Conservation (phyloP, 2,797 vertebrate genomes). For the Hoplostethus mediterraneus region DNA sequence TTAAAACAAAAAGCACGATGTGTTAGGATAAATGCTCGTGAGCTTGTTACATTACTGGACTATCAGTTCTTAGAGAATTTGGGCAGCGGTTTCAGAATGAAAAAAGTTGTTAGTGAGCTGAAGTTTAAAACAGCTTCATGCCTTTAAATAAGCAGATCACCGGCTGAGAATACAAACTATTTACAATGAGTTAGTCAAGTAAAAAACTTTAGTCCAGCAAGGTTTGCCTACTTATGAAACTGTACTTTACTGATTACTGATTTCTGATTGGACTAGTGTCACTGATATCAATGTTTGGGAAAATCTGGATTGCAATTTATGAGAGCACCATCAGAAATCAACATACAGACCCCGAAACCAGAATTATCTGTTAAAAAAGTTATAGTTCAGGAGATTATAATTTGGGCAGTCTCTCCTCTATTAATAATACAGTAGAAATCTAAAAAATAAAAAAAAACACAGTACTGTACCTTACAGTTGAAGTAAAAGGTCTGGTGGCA, state of each 20-base stretch:
- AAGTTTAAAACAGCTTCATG: background rate
- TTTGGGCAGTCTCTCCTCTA: background rate
- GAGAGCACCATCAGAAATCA: background rate
- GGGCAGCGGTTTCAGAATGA: background rate
- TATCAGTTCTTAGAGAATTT: no score
- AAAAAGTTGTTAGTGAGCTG: background rate
- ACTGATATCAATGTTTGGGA: background rate
- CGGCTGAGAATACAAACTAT: background rate
- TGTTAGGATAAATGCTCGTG: no score
- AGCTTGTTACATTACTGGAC: no score
- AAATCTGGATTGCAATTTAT: background rate
- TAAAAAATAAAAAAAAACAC: constrained; percentile 6
- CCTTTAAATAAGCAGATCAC: no score
- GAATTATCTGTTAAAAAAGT: background rate
- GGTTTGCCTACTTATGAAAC: background rate
- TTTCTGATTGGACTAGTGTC: background rate
- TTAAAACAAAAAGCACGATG: background rate
- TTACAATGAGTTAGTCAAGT: background rate
- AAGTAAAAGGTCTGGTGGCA: constrained; percentile 30
- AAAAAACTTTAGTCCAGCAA: background rate
- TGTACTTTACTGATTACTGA: background rate
- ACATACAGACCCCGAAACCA: background rate
- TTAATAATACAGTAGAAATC: background rate
- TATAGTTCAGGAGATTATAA: no score
- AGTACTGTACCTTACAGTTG: constrained; percentile 56